Percentiles rank a stretch among this genome's conserved stretches.
These are phyloP conservation scores for Apotomis turbidana DNA, from an alignment of 2,888 invertebrate genomes.

Conservation along the genomic window DNA sequence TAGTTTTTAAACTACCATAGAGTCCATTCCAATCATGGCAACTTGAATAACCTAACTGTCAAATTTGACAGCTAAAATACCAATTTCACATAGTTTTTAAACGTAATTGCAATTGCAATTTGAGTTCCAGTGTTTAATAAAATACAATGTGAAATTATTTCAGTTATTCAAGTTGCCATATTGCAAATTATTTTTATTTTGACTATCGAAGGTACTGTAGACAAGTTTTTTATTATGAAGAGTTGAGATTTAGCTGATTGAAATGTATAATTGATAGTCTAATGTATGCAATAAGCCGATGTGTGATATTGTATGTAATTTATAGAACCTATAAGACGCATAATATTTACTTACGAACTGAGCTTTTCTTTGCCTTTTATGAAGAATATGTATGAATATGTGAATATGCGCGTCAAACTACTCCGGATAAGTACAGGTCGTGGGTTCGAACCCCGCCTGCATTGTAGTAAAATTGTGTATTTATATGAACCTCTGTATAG, in stretches of 20 bases:
- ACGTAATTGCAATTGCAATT: too few relatives aligned
- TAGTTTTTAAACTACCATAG: not conserved
- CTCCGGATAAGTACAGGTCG: too few relatives aligned
- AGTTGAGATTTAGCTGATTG: conserved; percentile 8
- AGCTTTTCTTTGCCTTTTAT: too few relatives aligned
- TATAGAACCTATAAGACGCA: not conserved
- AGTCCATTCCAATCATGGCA: conserved; percentile 5
- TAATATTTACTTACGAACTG: too few relatives aligned
- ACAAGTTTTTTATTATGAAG: not conserved
- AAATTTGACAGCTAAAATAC: not conserved
- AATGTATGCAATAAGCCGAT: conserved; percentile 7
- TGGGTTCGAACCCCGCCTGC: too few relatives aligned
- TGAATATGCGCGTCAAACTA: too few relatives aligned
- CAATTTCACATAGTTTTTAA: too few relatives aligned
- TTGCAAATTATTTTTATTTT: conserved; percentile 10
- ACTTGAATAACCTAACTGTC: conserved; percentile 16
- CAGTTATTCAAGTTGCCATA: conserved; percentile 3
- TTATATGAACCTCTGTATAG: not conserved
- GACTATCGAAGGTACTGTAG: conserved; percentile 8
- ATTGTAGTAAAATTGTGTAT: too few relatives aligned
- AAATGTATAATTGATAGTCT: conserved; percentile 15
- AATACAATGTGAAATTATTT: too few relatives aligned
- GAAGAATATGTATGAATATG: too few relatives aligned
- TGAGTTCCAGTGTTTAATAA: too few relatives aligned
- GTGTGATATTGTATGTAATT: conserved; percentile 9